phyloP scores from a whole-genome alignment of 2,113 vertebrate species.

The Upupa epops region DNA sequence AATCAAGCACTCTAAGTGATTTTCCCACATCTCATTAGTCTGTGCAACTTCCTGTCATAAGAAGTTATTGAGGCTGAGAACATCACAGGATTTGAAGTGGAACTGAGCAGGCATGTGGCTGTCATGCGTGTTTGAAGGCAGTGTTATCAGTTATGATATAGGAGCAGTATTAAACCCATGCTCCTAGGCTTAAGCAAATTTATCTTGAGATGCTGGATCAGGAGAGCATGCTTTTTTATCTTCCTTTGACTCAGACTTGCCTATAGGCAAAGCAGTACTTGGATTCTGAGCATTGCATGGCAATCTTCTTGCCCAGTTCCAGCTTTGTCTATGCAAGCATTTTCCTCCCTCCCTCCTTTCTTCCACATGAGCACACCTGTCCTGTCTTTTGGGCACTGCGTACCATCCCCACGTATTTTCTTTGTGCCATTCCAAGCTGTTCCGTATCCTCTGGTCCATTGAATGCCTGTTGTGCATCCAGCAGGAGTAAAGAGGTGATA shows the following conservation, averaged over 20 bases:
- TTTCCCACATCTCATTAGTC: constrained; percentile 2
- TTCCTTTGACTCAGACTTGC: not conserved
- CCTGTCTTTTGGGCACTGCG: not conserved
- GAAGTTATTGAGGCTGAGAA: not conserved
- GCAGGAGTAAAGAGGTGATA: too few relatives aligned
- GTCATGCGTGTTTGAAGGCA: not conserved
- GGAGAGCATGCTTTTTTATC: not conserved
- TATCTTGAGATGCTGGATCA: not conserved
- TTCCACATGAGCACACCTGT: not conserved
- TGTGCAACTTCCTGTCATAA: not conserved
- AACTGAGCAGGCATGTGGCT: not conserved
- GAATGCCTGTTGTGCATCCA: not conserved
- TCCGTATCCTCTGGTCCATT: not conserved
- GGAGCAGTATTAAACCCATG: not conserved
- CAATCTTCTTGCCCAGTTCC: not conserved
- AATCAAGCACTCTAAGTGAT: not conserved
- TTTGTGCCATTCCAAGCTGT: not conserved
- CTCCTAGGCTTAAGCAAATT: not conserved
- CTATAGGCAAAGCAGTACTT: not conserved
- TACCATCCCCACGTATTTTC: not conserved
- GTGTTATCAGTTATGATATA: not conserved
- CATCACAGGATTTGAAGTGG: not conserved
- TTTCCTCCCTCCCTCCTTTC: not conserved
- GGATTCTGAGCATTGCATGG: not conserved
- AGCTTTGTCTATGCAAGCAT: not conserved